A percentile compares a stretch with the other conserved stretches of the same genome.
Conservation (phyloP, 1,140 invertebrate species). For the Orussus abietinus region DNA sequence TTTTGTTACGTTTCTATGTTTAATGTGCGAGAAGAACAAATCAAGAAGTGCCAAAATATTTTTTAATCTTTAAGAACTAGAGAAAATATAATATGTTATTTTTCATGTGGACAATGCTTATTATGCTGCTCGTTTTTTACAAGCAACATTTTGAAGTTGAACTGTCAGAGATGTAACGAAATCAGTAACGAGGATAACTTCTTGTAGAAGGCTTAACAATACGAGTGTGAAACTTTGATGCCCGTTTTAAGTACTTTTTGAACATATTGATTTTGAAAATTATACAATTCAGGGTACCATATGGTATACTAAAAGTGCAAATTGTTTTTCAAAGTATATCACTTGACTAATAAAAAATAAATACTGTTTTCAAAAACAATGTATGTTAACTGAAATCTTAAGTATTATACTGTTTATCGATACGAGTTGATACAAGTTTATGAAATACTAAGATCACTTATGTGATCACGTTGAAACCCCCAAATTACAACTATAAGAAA, state of each 20-base stretch:
- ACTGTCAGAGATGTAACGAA: too few relatives aligned
- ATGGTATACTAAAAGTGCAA: conserved; percentile 2
- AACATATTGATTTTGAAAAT: conserved; percentile 20
- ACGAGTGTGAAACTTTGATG: conserved; percentile 15
- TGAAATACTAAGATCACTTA: too few relatives aligned
- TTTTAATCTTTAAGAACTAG: neutral
- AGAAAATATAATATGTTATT: too few relatives aligned
- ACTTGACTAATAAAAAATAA: conserved; percentile 3
- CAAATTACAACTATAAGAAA: too few relatives aligned
- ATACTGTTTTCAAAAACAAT: conserved; percentile 1
- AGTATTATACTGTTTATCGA: too few relatives aligned
- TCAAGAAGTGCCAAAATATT: neutral
- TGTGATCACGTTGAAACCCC: too few relatives aligned
- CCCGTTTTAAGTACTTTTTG: conserved; percentile 17
- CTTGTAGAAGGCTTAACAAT: neutral
- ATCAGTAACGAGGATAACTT: too few relatives aligned
- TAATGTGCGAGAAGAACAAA: neutral
- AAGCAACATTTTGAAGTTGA: too few relatives aligned
- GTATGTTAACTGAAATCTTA: neutral
- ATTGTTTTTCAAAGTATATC: conserved; percentile 7
- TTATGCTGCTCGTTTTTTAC: neutral
- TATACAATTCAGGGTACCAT: conserved; percentile 24
- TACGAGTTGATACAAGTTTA: too few relatives aligned
- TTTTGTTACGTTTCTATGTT: conserved; percentile 23
- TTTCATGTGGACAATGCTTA: neutral